These are phyloP conservation scores for Muntiacus reevesi DNA, from an alignment of 2,113 vertebrate species.

Conservation along the genomic window DNA sequence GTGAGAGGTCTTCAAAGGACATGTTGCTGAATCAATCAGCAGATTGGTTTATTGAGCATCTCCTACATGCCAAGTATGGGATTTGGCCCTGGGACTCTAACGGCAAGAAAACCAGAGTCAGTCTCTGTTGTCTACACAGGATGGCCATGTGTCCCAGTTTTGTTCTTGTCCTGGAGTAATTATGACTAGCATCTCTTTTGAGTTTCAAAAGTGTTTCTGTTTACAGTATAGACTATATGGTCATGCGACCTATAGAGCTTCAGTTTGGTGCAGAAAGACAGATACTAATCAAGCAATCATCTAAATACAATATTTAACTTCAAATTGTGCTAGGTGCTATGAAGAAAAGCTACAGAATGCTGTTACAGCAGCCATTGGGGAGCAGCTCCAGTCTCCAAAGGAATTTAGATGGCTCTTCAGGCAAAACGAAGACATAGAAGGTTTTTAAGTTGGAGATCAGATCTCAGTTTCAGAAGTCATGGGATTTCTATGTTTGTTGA, in stretches of 20 bases:
- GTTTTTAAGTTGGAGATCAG: conserved; percentile 27
- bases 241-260: background rate
- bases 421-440: background rate
- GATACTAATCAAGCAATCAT: background rate
- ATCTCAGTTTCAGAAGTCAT: conserved; percentile 15
- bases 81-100: background rate
- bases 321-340: background rate
- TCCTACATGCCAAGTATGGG: background rate
- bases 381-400: background rate
- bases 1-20: background rate
- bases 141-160: background rate
- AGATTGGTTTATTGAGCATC: background rate
- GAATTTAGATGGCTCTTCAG: background rate
- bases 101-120: background rate
- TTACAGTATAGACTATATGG: background rate
- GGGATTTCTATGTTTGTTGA: conserved; percentile 37
- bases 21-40: background rate
- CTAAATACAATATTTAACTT: background rate
- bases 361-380: accelerated
- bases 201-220: background rate
- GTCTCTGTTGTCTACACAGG: background rate
- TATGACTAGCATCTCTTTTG: background rate
- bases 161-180: background rate
- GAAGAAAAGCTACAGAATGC: no score
- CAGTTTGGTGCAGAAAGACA: background rate